phyloP scores from a whole-genome alignment of 2,797 vertebrate species.

The Anguilla pacifica region DNA sequence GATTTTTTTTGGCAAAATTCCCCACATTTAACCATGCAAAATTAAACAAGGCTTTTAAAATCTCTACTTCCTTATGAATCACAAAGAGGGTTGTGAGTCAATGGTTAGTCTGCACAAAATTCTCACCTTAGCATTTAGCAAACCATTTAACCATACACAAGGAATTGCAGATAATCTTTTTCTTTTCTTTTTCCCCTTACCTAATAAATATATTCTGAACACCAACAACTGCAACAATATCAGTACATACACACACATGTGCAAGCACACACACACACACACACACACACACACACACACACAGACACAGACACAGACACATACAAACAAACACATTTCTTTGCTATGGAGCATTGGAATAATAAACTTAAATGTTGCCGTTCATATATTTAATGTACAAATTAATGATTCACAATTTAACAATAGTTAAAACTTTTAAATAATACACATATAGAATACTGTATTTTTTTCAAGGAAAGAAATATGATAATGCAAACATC shows the following conservation, averaged over 20 bases:
- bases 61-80: neutral
- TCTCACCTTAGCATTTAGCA: neutral
- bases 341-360: neutral
- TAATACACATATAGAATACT: neutral
- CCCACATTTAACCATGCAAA: neutral
- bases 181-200: no score
- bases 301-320: no score
- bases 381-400: neutral
- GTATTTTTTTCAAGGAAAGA: neutral
- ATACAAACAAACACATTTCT: neutral
- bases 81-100: neutral
- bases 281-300: no score
- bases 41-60: slow-evolving; percentile 4
- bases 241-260: no score
- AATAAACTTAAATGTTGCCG: neutral
- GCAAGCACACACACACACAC: no score
- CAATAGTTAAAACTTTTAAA: neutral
- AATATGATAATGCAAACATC: neutral
- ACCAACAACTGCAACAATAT: no score
- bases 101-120: neutral
- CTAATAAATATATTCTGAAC: no score
- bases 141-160: neutral
- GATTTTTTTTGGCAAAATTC: slow-evolving; percentile 19
- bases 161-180: neutral
- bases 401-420: neutral